These are phyloP conservation scores for Octonoba sinensis DNA, from an alignment of 2,888 invertebrate species.

Conservation along the genomic window DNA sequence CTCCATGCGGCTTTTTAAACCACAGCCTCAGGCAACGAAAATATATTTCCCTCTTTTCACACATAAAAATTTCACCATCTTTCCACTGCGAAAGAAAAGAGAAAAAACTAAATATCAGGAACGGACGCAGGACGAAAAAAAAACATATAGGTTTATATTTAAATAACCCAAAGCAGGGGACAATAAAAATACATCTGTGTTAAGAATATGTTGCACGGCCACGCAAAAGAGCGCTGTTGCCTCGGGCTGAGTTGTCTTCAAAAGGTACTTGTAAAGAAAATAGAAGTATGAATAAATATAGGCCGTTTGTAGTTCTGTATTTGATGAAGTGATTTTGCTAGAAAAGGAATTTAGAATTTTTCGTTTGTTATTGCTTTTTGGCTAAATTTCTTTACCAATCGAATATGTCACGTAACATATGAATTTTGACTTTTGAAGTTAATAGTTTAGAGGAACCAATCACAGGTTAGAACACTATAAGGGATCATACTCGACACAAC, in stretches of 20 bases:
- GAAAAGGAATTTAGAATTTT: too few species aligned
- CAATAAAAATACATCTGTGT: constrained; percentile 41
- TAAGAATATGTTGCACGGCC: constrained; percentile 52
- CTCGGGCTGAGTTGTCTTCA: constrained; percentile 19
- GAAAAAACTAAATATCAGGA: constrained; percentile 42
- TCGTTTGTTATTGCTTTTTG: too few species aligned
- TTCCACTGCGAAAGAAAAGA: constrained; percentile 11
- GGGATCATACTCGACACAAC: too few species aligned
- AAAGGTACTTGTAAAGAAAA: constrained; percentile 25
- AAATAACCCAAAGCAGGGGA: constrained; percentile 38
- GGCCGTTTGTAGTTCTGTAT: constrained; percentile 1
- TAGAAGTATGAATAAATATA: constrained; percentile 44
- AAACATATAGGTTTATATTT: constrained; percentile 11
- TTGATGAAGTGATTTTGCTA: too few species aligned
- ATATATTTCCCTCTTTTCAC: constrained; percentile 42
- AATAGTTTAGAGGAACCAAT: too few species aligned
- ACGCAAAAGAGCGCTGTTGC: constrained; percentile 32
- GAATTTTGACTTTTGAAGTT: too few species aligned
- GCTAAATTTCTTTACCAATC: too few species aligned
- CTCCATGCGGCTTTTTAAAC: constrained; percentile 50
- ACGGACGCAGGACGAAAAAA: constrained; percentile 36
- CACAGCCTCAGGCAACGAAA: constrained; percentile 41
- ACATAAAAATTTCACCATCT: constrained; percentile 23
- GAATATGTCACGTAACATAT: too few species aligned
- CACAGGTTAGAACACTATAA: too few species aligned